phyloP scores from a whole-genome alignment of 2,113 vertebrate genomes.

The Xiphophorus hellerii region DNA sequence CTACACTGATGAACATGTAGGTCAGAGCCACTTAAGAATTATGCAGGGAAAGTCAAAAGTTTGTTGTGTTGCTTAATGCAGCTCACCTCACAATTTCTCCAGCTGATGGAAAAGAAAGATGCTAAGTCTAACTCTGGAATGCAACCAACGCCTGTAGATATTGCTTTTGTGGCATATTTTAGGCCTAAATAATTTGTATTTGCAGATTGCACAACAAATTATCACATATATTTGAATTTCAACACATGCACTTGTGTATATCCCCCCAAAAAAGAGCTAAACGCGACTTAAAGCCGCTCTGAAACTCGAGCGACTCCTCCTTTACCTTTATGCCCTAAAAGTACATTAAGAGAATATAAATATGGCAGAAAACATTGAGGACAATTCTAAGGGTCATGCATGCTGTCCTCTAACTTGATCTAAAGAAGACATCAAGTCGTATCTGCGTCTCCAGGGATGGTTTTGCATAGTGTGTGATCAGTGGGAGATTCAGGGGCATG shows the following conservation, averaged over 20 bases:
- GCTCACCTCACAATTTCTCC: not conserved
- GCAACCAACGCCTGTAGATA: not conserved
- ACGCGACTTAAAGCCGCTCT: not conserved
- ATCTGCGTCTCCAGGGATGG: constrained; percentile 11
- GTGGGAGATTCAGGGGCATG: constrained; percentile 43
- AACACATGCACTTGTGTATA: not conserved
- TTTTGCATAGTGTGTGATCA: constrained; percentile 46
- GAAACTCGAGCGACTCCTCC: not conserved
- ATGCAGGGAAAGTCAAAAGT: not conserved
- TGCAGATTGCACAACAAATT: no score
- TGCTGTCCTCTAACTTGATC: not conserved
- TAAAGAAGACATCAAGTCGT: not conserved
- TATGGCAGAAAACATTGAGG: no score
- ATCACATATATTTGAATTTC: no score
- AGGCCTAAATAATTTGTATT: no score
- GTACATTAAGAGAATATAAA: no score
- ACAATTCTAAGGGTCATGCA: no score
- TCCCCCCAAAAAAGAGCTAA: not conserved
- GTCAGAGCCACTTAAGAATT: not conserved
- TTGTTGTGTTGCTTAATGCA: not conserved
- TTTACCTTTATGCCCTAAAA: no score
- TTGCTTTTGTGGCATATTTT: not conserved
- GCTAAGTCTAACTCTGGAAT: not conserved
- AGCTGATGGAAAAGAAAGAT: not conserved
- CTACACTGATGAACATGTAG: constrained; percentile 6